Evolutionary conservation across 2,888 invertebrate species (phyloP).

Genomic region (Chelonus formosanus): DNA sequence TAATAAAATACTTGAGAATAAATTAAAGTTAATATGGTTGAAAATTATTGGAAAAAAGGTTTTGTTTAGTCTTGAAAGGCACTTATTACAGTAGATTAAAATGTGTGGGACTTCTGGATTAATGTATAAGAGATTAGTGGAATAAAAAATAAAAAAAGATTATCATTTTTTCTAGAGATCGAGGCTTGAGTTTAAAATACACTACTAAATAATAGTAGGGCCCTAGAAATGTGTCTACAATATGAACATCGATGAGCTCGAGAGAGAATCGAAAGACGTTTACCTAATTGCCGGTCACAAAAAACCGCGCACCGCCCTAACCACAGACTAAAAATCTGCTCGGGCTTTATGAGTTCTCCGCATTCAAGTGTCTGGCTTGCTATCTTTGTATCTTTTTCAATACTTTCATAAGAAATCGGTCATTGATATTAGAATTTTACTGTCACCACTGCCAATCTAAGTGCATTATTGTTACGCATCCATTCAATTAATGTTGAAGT

Average conservation of each 20-base stretch:
- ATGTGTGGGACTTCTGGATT: too few relatives aligned
- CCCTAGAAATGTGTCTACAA: constrained; percentile 55
- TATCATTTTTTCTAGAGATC: constrained; percentile 19
- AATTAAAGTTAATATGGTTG: too few relatives aligned
- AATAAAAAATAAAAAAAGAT: constrained; percentile 26
- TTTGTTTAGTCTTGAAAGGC: too few relatives aligned
- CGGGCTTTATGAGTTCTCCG: constrained; percentile 50
- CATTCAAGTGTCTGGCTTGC: constrained; percentile 32
- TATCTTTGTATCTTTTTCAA: constrained; percentile 27
- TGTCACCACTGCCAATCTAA: too few relatives aligned
- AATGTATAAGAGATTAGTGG: constrained; percentile 27
- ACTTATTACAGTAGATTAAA: too few relatives aligned
- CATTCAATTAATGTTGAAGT: too few relatives aligned
- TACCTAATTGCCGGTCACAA: constrained; percentile 65
- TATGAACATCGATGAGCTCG: constrained; percentile 49
- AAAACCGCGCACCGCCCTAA: constrained; percentile 65
- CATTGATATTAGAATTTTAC: too few relatives aligned
- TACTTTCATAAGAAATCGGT: not conserved
- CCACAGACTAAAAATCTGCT: constrained; percentile 60
- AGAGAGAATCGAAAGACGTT: constrained; percentile 54
- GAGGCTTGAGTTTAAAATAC: constrained; percentile 56
- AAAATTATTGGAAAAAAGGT: too few relatives aligned
- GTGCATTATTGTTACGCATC: too few relatives aligned
- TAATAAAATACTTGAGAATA: too few relatives aligned
- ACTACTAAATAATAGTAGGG: constrained; percentile 63